A percentile compares a stretch with the other conserved stretches of the same genome.
Evolutionary conservation across 2,113 vertebrate species (phyloP).

Genomic region (Sarotherodon lohbergeri): DNA sequence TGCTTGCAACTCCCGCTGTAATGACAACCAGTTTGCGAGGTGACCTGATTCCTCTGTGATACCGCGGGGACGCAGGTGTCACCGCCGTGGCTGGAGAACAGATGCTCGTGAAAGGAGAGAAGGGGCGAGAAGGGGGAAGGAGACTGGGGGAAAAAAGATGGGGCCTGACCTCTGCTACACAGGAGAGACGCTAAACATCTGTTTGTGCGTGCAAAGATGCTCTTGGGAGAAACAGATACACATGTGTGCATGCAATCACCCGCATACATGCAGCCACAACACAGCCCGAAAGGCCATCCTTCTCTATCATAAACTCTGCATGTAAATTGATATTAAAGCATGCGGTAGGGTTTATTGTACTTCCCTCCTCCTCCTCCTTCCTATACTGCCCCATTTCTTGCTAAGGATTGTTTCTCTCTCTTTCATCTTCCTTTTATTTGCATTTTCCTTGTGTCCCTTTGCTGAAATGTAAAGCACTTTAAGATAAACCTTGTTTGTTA

Average conservation of each 20-base stretch:
- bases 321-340: slow-evolving; percentile 7
- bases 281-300: neutral
- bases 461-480: slow-evolving; percentile 20
- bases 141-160: neutral
- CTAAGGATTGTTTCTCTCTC: neutral
- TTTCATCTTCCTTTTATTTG: slow-evolving; percentile 25
- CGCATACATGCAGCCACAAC: neutral
- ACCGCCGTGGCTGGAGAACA: slow-evolving; percentile 50
- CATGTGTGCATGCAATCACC: neutral
- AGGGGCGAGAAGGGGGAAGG: neutral
- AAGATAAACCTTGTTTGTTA: slow-evolving; percentile 41
- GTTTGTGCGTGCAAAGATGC: slow-evolving; percentile 45
- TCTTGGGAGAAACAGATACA: slow-evolving; percentile 30
- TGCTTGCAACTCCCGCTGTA: slow-evolving; percentile 13
- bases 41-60: slow-evolving; percentile 50
- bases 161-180: slow-evolving; percentile 30
- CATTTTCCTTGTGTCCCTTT: slow-evolving; percentile 32
- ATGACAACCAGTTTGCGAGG: slow-evolving; percentile 36
- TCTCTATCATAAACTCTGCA: slow-evolving; percentile 8
- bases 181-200: slow-evolving; percentile 56
- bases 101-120: slow-evolving; percentile 50
- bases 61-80: slow-evolving; percentile 55
- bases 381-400: neutral
- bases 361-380: neutral
- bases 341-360: neutral